Evolutionary conservation across 2,888 invertebrate genomes (phyloP).

Genomic region (Eulithis prunata): DNA sequence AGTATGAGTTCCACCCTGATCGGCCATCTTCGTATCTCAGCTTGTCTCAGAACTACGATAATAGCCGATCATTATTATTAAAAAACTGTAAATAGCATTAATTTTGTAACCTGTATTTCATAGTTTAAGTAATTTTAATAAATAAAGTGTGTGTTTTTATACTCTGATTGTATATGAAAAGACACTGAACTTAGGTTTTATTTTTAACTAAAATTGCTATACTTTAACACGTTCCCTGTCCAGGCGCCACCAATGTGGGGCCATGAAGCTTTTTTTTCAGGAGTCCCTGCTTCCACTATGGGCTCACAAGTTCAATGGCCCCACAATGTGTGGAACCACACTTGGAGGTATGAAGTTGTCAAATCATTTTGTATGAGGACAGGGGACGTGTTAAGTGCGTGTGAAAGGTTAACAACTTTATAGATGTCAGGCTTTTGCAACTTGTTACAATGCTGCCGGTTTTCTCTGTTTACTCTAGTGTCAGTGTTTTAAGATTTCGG

Average conservation of each 20-base stretch:
- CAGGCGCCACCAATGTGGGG: too few relatives aligned
- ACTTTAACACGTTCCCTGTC: too few relatives aligned
- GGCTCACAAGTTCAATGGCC: too few relatives aligned
- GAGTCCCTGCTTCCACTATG: too few relatives aligned
- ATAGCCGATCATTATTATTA: neutral
- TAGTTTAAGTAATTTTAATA: neutral
- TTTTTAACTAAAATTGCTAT: neutral
- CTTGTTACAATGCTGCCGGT: too few relatives aligned
- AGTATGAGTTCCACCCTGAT: neutral
- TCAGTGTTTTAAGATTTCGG: neutral
- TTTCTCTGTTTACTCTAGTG: neutral
- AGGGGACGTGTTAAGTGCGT: too few relatives aligned
- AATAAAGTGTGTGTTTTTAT: neutral
- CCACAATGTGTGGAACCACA: too few relatives aligned
- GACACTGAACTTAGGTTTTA: neutral
- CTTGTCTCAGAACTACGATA: neutral
- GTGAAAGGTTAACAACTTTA: neutral
- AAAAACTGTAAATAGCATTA: neutral
- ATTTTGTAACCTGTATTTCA: conserved; percentile 1
- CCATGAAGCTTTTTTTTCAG: too few relatives aligned
- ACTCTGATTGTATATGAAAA: too few relatives aligned
- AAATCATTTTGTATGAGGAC: too few relatives aligned
- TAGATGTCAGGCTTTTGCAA: neutral
- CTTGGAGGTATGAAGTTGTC: too few relatives aligned
- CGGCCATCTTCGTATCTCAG: neutral